Base-by-base conservation (phyloP, 1,140 invertebrate species). In the Lutraria rhynchaena region DNA sequence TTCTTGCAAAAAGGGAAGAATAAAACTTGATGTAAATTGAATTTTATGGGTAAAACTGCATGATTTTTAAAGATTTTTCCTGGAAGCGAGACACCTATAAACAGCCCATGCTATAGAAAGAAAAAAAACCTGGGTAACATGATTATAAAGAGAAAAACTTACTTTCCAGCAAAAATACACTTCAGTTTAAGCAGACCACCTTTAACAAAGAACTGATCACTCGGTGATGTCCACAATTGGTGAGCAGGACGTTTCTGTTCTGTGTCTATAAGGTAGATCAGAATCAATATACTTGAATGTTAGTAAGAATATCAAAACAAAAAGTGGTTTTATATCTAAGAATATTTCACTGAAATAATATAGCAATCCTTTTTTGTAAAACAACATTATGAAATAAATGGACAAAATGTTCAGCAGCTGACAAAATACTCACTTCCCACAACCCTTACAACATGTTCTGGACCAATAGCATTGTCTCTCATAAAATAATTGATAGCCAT, bases 141-240 rank as follows among this genome's bases (percentile, higher is more conserved):
- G n/a, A n/a, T n/a, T n/a, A n/a, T n/a, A n/a, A n/a, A n/a, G n/a
- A n/a, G n/a, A n/a, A n/a, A n/a, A 49, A 88, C 89, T 86, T 86
- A 90, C 89, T 90, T 89, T 76, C 89, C 89, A 80, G 83, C 70
- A 73, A 89, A 90, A 27, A 90, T 89, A 70, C 89, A 90, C 55
- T 90, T 90, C 46, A 89, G 65, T 24, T 65, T 85, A 24, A 88
- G 78, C 24, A 65, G 73, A 27, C 82, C 60, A 1, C 86, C 87
- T 15, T 44, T 29, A 0, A 86, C 63, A 37, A 87, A 87, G 67
- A 85, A 85, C 24, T 87, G 81, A 67, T 89, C 87, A 65, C 81
- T 77, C 0, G 88, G 87, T 5, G 87, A 86, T 15, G 85, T 83
- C 88, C 88, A 89, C 31, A 88, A 65, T 27, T 86, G 83, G 0